Evolutionary conservation across 2,888 invertebrate species (phyloP).

Genomic region (Nemotelus nigrinus): DNA sequence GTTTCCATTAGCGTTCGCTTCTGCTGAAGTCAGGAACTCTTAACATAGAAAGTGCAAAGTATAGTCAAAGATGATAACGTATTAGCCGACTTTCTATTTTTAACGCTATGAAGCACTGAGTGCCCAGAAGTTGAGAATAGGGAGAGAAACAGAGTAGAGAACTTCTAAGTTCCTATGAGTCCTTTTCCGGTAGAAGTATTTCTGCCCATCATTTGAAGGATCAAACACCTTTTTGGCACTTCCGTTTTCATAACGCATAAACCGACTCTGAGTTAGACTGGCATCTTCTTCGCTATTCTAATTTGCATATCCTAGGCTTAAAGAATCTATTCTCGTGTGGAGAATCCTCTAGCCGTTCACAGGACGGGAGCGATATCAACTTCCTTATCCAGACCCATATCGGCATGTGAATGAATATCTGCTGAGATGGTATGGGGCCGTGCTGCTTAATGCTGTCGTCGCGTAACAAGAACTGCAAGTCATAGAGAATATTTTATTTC

Average conservation of each 20-base stretch:
- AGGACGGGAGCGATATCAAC: slow-evolving; percentile 13
- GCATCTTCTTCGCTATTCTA: too few relatives aligned
- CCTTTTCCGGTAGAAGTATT: too few relatives aligned
- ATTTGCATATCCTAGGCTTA: too few relatives aligned
- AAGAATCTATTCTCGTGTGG: too few relatives aligned
- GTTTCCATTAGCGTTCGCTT: slow-evolving; percentile 35
- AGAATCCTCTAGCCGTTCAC: neutral
- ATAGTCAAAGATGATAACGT: slow-evolving; percentile 14
- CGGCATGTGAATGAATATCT: neutral
- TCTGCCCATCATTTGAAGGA: too few relatives aligned
- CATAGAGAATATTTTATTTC: slow-evolving; percentile 36
- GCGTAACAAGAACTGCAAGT: slow-evolving; percentile 44
- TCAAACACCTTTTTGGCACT: too few relatives aligned
- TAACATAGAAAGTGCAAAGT: neutral
- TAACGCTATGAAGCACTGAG: neutral
- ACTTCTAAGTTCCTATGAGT: too few relatives aligned
- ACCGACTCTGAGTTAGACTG: too few relatives aligned
- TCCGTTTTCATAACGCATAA: too few relatives aligned
- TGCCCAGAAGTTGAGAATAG: too few relatives aligned
- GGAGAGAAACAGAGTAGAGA: too few relatives aligned
- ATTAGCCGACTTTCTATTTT: slow-evolving; percentile 1
- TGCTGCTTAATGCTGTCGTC: slow-evolving; percentile 22
- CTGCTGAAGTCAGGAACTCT: slow-evolving; percentile 7
- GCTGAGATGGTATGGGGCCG: neutral
- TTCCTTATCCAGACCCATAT: slow-evolving; percentile 44